These are phyloP conservation scores for Fratercula arctica DNA, from an alignment of 2,797 vertebrate species.

Conservation along the genomic window DNA sequence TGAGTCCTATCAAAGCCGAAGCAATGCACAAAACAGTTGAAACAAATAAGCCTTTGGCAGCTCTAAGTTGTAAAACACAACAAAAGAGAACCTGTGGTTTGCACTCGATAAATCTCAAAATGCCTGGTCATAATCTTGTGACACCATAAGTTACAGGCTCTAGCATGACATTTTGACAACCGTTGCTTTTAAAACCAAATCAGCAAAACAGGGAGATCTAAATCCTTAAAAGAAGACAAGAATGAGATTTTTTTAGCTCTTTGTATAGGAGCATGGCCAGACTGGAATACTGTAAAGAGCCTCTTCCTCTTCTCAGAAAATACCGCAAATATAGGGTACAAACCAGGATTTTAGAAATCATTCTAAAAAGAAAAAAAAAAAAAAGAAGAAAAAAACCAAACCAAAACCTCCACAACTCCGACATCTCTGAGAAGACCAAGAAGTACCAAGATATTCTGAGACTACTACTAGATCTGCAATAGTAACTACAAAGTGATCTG, in stretches of 20 bases:
- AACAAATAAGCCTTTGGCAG: not conserved
- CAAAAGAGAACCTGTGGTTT: not conserved
- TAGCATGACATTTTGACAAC: not conserved
- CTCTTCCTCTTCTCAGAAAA: not conserved
- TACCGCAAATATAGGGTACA: not conserved
- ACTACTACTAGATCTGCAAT: not conserved
- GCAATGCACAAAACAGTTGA: not conserved
- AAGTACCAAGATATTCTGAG: not conserved
- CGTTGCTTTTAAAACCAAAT: not conserved
- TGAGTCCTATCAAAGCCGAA: not conserved
- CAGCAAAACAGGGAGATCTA: not conserved
- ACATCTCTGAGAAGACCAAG: not conserved
- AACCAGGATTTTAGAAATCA: not conserved
- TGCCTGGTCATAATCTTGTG: not conserved
- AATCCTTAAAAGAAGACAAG: not conserved
- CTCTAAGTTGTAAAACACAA: not conserved
- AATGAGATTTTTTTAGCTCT: not conserved
- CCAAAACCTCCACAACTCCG: not conserved
- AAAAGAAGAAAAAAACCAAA: not conserved
- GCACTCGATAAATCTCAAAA: not conserved
- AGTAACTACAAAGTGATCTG: not conserved
- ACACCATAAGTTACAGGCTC: not conserved
- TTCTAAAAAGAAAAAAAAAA: not conserved
- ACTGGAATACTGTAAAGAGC: not conserved
- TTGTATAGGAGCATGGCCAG: rapidly evolving